Base-by-base conservation (phyloP, 2,797 vertebrate species). In the Cossypha polioptera region DNA sequence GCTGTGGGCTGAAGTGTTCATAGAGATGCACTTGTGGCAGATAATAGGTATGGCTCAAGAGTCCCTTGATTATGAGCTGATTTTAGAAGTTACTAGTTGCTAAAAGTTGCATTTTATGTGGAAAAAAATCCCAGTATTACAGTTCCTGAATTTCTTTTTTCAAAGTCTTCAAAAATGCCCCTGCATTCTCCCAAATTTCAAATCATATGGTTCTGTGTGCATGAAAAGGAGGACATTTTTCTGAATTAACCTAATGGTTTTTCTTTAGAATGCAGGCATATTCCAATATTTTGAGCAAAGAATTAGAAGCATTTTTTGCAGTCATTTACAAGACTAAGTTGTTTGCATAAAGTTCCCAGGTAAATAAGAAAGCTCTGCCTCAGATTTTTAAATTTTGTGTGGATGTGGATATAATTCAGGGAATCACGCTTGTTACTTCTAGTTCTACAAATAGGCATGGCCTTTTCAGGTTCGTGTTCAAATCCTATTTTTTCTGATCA, bases 211-310 rank as follows among this genome's bases (percentile, higher is more conserved):
- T 36, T 38, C 12, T 50, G 8, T 19, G 5, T 31, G 5, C 1
- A 0, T 26, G 31, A 77, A 65, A 61, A 62, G 10, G 1, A 19
- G 11, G 15, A 1, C 2, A 31, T 76, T 80, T 86, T 84, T 31
- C 42, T 66, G 42, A 33, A 36, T 19, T 43, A 68, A 6, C 1
- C 0, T 48, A 13, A n/a, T 15, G 28, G 0, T 5, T 75, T 65
- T 68, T 76, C 58, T 73, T 73, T 38, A 83, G 38, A 57, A 57
- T 65, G 14, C 1, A 7, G 25, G 48, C 61, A 57, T 4, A 38
- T 51, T 63, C 17, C 36, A 51, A 24, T 47, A 65, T 69, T 86
- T 61, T 31, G 28, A 68, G 54, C 1, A 31, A 57, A 13, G 3
- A 61, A 53, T 40, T 73, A 24, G 22, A 69, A 48, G 2, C 10